phyloP scores from a whole-genome alignment of 1,140 invertebrate species.

The Drosophila pseudoobscura region DNA sequence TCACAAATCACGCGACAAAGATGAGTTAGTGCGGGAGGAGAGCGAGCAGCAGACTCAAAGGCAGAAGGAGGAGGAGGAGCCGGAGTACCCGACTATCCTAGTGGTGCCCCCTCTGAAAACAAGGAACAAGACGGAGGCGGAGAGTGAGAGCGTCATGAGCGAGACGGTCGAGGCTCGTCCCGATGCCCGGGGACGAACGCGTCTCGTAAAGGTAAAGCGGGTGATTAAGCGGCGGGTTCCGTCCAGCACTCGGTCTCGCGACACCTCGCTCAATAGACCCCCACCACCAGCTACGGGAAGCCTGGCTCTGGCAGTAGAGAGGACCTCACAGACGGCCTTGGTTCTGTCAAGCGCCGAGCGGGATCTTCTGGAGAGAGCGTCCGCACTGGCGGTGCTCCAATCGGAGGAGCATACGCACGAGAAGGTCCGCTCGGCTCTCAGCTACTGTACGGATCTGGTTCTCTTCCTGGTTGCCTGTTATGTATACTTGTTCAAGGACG shows the following conservation, averaged over 20 bases:
- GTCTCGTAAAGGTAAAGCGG: conserved; percentile 75
- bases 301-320: not conserved
- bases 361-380: conserved; percentile 54
- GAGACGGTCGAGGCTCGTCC: conserved; percentile 70
- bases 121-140: conserved; percentile 51
- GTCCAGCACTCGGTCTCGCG: conserved; percentile 71
- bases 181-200: conserved; percentile 68
- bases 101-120: conserved; percentile 63
- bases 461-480: conserved; percentile 89
- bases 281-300: not conserved
- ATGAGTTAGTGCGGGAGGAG: conserved; percentile 18
- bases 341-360: conserved; percentile 49
- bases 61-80: conserved; percentile 22
- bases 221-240: conserved; percentile 70
- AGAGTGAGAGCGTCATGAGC: conserved; percentile 63
- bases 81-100: conserved; percentile 57
- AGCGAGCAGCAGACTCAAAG: conserved; percentile 13
- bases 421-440: conserved; percentile 87
- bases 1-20: conserved; percentile 25
- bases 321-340: conserved; percentile 24
- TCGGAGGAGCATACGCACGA: conserved; percentile 86
- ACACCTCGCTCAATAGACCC: conserved; percentile 63
- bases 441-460: conserved; percentile 88
- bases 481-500: conserved; percentile 91
- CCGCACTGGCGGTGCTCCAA: conserved; percentile 70